Evolutionary conservation across 2,797 vertebrate genomes (phyloP).

Genomic region (Sylvilagus floridanus): DNA sequence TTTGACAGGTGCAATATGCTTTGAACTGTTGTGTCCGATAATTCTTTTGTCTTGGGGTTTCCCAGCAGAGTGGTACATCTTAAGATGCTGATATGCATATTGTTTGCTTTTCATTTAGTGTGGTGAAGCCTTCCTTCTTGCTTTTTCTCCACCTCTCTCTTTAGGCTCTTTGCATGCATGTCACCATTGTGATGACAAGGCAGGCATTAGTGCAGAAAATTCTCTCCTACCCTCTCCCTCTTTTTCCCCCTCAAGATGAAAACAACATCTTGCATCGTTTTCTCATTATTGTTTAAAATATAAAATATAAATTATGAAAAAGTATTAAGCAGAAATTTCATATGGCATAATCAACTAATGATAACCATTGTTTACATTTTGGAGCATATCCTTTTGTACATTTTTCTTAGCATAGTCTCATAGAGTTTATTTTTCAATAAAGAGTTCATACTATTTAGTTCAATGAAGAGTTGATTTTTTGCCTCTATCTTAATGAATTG

Average conservation of each 20-base stretch:
- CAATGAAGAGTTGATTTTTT: neutral
- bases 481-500: neutral
- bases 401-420: conserved; percentile 40
- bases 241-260: conserved; percentile 34
- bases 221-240: conserved; percentile 55
- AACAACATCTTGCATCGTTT: conserved; percentile 52
- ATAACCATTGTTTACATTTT: neutral
- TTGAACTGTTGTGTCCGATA: conserved; percentile 96
- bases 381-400: neutral
- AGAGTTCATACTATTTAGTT: neutral
- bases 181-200: conserved; percentile 82
- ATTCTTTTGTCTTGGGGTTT: conserved; percentile 93
- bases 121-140: conserved; percentile 85
- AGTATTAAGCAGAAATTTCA: neutral
- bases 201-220: conserved; percentile 49
- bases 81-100: conserved; percentile 89
- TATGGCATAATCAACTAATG: neutral
- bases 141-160: conserved; percentile 82
- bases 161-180: conserved; percentile 82
- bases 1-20: conserved; percentile 97
- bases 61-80: conserved; percentile 90
- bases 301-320: conserved; percentile 9
- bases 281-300: conserved; percentile 16
- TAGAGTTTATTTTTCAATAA: neutral
- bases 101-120: conserved; percentile 89